A percentile compares a stretch with the other conserved stretches of the same genome.
Conservation (phyloP, 1,140 invertebrate species). For the Halyomorpha halys region DNA sequence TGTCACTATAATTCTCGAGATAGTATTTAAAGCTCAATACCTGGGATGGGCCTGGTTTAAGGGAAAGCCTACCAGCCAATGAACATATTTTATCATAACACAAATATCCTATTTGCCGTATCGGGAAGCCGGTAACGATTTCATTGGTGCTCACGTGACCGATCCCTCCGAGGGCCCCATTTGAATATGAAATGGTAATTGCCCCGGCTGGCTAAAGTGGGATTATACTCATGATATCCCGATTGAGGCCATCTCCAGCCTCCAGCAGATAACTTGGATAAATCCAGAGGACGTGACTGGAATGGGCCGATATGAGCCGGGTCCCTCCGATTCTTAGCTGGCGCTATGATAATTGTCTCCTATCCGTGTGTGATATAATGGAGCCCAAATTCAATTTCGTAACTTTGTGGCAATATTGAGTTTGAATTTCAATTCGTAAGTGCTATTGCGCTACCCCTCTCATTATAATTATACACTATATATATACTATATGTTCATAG, state of each 20-base stretch:
- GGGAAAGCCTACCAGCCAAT: too few relatives aligned
- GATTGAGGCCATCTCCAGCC: conserved; percentile 5
- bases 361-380: background rate
- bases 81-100: too few relatives aligned
- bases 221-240: conserved; percentile 18
- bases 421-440: too few relatives aligned
- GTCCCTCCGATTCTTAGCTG: background rate
- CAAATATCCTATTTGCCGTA: too few relatives aligned
- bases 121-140: background rate
- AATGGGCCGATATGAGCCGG: background rate
- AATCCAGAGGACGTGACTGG: conserved; percentile 7
- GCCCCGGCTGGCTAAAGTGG: background rate
- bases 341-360: background rate
- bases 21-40: too few relatives aligned
- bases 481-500: too few relatives aligned
- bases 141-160: background rate
- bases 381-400: too few relatives aligned
- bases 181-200: conserved; percentile 12
- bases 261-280: conserved; percentile 1
- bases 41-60: too few relatives aligned
- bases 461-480: too few relatives aligned
- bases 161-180: background rate
- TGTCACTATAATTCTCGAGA: too few relatives aligned
- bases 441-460: too few relatives aligned
- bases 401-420: too few relatives aligned